Conservation (phyloP, 2,888 invertebrate genomes). For the Ichneumoninae sp. region DNA sequence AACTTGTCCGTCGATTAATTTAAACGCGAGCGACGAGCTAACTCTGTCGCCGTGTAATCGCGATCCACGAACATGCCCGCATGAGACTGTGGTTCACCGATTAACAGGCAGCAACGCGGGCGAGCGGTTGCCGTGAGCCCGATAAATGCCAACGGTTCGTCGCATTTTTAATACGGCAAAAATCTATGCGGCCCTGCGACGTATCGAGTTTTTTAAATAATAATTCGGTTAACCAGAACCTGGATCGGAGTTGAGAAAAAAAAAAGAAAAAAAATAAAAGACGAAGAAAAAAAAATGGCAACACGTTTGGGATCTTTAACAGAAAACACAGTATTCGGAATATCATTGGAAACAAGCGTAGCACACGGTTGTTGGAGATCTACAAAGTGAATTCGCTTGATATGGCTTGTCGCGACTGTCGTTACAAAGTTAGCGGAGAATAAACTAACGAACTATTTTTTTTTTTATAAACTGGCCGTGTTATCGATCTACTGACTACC, state of each 20-base stretch:
- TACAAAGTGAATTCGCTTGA: slow-evolving; percentile 5
- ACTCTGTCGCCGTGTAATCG: slow-evolving; percentile 48
- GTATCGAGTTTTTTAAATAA: slow-evolving; percentile 19
- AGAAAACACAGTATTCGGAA: neutral
- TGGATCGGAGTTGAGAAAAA: neutral
- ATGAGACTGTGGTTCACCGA: slow-evolving; percentile 65
- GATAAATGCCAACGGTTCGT: slow-evolving; percentile 25
- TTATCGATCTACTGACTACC: slow-evolving; percentile 57
- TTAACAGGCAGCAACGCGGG: slow-evolving; percentile 1
- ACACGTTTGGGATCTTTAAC: slow-evolving; percentile 38
- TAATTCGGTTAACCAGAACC: slow-evolving; percentile 37
- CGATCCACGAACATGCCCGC: slow-evolving; percentile 68
- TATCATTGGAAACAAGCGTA: slow-evolving; percentile 17
- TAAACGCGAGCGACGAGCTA: slow-evolving; percentile 36
- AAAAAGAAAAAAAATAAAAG: slow-evolving; percentile 26
- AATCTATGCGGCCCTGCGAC: slow-evolving; percentile 34
- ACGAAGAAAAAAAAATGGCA: slow-evolving; percentile 28
- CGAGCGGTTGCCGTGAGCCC: slow-evolving; percentile 15
- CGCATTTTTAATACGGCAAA: slow-evolving; percentile 2
- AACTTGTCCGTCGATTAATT: neutral
- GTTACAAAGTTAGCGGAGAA: slow-evolving; percentile 50
- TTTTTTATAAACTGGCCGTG: slow-evolving; percentile 65
- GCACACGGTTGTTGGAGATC: neutral
- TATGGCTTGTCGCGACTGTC: slow-evolving; percentile 57
- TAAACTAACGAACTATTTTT: slow-evolving; percentile 38